Percentiles rank a stretch among this genome's conserved stretches.
Evolutionary conservation across 53 echinoderm and acorn worm species (phyloP).

Genomic region (Mesocentrotus franciscanus): DNA sequence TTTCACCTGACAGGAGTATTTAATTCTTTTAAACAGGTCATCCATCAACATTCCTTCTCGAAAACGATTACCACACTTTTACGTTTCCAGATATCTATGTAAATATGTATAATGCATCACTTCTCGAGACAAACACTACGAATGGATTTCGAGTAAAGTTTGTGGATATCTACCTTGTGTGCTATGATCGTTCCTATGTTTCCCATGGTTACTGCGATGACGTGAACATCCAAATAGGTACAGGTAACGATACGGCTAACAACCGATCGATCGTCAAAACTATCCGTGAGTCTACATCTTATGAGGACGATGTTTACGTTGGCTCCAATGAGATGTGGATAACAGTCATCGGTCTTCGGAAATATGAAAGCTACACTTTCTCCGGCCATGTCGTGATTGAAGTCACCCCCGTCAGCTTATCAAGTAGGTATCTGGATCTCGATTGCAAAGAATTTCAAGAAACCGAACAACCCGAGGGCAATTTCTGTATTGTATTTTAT

Average conservation of each 20-base stretch:
- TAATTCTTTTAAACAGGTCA: not conserved
- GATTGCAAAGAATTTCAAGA: not conserved
- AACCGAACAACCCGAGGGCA: too few species aligned
- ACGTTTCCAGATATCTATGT: not conserved
- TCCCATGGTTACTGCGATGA: not conserved
- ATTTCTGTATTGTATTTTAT: not conserved
- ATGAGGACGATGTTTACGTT: not conserved
- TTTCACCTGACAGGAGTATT: not conserved
- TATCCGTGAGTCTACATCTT: not conserved
- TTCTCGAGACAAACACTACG: not conserved
- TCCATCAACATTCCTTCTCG: not conserved
- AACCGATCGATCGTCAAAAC: not conserved
- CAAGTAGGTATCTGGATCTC: not conserved
- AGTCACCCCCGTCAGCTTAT: not conserved
- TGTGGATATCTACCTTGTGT: not conserved
- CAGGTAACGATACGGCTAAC: not conserved
- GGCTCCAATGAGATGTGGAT: not conserved
- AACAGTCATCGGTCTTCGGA: not conserved
- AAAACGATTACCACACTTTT: not conserved
- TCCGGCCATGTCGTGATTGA: not conserved
- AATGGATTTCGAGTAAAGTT: conserved; percentile 21
- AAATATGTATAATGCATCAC: not conserved
- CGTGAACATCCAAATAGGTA: not conserved
- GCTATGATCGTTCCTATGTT: not conserved
- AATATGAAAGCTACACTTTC: too few species aligned